Base-by-base conservation (phyloP, 2,113 vertebrate genomes). In the Pavo muticus region DNA sequence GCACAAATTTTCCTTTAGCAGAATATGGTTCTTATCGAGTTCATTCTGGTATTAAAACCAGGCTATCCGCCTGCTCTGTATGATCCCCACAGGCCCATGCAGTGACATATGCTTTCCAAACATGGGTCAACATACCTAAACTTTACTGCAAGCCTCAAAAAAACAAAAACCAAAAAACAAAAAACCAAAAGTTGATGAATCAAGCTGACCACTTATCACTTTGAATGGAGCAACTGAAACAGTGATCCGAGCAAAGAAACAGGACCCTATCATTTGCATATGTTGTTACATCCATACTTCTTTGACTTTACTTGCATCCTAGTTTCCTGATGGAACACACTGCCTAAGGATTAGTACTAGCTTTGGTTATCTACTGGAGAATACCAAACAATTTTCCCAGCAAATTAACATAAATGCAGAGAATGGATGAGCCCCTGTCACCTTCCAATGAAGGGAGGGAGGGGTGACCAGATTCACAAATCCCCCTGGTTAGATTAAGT, bases 201-300 rank as follows among this genome's bases (percentile, higher is more conserved):
- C 29, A 82, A 87, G n/a, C 3, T 27, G 29, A 21, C 3, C 32
- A 35, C 8, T 23, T 84, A 12, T 39, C 24, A 60, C 3, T 27
- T 60, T 71, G 64, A 10, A 61, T 48, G 30, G 37, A 85, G 14
- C 14, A 61, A 39, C 11, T 18, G 14, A 67, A 24, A 6, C 1
- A 1, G 30, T 32, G 30, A 54, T 40, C 25, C 80, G 40, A 74
- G 14, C 68, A 56, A 20, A 67, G 27, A 67, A 74, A 47, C 2
- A 2, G 30, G 27, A 48, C 2, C 3, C 37, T 39, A 18, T 14
- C 0, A 0, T 27, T 25, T 7, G 3, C 75, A 72, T 87, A 9
- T 79, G 7, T 35, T 78, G 35, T 52, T 52, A 39, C 8, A 70
- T 10, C 1, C 25, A 17, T 39, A 60, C 11, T 60, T 10, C 23